Conservation (phyloP, 2,888 invertebrate species). For the Panorpa germanica region DNA sequence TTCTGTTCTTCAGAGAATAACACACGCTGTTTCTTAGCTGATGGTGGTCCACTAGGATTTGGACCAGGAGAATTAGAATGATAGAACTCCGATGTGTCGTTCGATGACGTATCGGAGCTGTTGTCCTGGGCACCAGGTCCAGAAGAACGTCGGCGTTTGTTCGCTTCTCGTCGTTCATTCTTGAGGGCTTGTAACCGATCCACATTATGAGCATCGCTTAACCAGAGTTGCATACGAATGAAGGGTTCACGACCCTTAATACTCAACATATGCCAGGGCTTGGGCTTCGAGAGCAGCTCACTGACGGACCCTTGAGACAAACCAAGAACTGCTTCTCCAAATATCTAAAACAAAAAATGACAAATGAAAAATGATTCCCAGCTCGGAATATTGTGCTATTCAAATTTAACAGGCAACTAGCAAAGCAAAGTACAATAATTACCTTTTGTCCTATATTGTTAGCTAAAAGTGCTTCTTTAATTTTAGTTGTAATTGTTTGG, state of each 20-base stretch:
- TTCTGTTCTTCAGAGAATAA: slow-evolving; percentile 98
- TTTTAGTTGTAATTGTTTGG: slow-evolving; percentile 87
- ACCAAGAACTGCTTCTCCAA: slow-evolving; percentile 93
- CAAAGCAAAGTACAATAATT: slow-evolving; percentile 13
- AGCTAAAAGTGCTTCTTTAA: slow-evolving; percentile 88
- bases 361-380: neutral
- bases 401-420: neutral
- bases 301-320: slow-evolving; percentile 94
- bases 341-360: slow-evolving; percentile 38
- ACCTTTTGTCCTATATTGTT: slow-evolving; percentile 96
- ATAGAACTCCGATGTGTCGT: slow-evolving; percentile 77
- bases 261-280: slow-evolving; percentile 98
- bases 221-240: slow-evolving; percentile 92
- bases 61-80: slow-evolving; percentile 71
- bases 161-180: slow-evolving; percentile 79
- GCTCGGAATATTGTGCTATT: neutral
- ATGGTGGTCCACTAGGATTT: slow-evolving; percentile 44
- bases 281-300: slow-evolving; percentile 91
- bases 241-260: slow-evolving; percentile 95
- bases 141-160: slow-evolving; percentile 70
- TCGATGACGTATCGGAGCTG: slow-evolving; percentile 73
- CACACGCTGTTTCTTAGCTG: slow-evolving; percentile 88
- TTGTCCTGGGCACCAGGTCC: slow-evolving; percentile 70
- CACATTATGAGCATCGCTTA: slow-evolving; percentile 87
- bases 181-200: slow-evolving; percentile 82